Percentiles rank a stretch among this genome's conserved stretches.
Evolutionary conservation across 2,888 invertebrate genomes (phyloP).

Genomic region (Orchestes rusci): DNA sequence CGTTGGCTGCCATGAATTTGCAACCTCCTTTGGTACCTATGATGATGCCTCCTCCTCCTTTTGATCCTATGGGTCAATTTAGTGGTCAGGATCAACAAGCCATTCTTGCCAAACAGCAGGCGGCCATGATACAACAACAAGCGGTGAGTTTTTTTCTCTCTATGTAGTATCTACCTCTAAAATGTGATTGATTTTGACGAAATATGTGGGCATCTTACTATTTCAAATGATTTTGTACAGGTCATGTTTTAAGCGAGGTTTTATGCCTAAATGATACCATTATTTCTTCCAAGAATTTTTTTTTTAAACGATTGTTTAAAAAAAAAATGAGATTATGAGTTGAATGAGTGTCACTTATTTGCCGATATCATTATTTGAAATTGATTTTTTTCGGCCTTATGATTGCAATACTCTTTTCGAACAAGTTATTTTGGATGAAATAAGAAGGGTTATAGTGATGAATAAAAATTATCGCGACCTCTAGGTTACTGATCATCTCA

Average conservation of each 20-base stretch:
- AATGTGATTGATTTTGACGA: neutral
- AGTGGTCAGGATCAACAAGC: constrained; percentile 46
- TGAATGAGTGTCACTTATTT: neutral
- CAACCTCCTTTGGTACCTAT: constrained; percentile 86
- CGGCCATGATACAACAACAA: constrained; percentile 63
- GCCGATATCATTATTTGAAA: neutral
- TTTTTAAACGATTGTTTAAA: too few species aligned
- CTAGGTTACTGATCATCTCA: constrained; percentile 14
- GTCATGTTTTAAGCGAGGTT: too few species aligned
- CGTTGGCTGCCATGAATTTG: constrained; percentile 88
- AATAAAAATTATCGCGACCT: constrained; percentile 18
- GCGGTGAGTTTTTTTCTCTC: constrained; percentile 50
- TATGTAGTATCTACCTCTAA: neutral
- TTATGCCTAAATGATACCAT: too few species aligned
- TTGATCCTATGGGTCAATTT: constrained; percentile 53
- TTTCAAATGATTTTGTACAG: too few species aligned
- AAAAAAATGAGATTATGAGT: too few species aligned
- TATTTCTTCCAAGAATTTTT: too few species aligned
- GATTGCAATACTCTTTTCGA: too few species aligned
- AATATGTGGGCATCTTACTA: too few species aligned
- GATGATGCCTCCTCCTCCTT: constrained; percentile 80
- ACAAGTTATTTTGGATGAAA: too few species aligned
- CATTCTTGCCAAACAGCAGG: constrained; percentile 65
- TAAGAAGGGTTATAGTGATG: too few species aligned
- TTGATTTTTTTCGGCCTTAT: neutral